Conservation (phyloP, 2,113 vertebrate species). For the Malurus cyaneus region DNA sequence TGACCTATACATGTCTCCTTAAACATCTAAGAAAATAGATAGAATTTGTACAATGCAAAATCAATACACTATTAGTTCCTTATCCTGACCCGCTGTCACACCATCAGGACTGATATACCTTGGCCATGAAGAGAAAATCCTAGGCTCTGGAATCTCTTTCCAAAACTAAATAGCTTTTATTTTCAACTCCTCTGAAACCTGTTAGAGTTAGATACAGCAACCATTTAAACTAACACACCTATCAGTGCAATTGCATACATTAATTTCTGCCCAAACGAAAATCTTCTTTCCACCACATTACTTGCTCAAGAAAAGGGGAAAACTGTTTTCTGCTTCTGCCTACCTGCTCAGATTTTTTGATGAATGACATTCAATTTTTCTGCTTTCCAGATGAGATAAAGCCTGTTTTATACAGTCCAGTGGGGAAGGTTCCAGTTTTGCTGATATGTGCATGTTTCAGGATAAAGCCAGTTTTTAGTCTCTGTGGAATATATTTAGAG, state of each 20-base stretch:
- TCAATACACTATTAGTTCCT: conserved; percentile 51
- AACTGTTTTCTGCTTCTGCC: background rate
- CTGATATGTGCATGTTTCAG: background rate
- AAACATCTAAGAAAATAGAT: conserved; percentile 29
- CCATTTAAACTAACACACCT: background rate
- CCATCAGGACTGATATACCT: conserved; percentile 5
- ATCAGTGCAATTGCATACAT: background rate
- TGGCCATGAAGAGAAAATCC: background rate
- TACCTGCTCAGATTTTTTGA: background rate
- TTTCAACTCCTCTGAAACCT: background rate
- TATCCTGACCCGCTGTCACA: conserved; percentile 13
- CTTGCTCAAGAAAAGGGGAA: background rate
- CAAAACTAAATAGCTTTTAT: background rate
- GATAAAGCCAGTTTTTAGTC: background rate
- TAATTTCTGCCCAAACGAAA: background rate
- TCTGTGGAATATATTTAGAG: background rate
- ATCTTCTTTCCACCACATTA: background rate
- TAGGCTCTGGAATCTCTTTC: background rate
- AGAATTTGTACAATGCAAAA: conserved; percentile 42
- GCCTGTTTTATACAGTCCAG: background rate
- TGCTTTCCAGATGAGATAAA: background rate
- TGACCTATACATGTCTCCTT: background rate
- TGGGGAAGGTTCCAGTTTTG: background rate
- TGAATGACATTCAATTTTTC: background rate
- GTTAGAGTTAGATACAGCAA: background rate